Percentiles rank a stretch among this genome's conserved stretches.
phyloP scores from a whole-genome alignment of 2,888 invertebrate genomes.

The Zootermopsis nevadensis region DNA sequence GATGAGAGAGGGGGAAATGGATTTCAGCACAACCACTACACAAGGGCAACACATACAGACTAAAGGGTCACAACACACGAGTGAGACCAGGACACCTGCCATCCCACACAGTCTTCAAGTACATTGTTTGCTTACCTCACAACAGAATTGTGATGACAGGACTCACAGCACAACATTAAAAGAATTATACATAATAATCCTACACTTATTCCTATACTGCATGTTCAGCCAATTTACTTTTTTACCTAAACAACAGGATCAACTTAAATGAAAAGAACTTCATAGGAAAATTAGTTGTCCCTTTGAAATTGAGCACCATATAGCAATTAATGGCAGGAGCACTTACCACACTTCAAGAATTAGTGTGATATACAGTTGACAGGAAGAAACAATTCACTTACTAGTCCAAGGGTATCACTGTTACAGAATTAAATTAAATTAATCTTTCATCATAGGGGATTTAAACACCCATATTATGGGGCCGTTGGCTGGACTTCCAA shows the following conservation, averaged over 20 bases:
- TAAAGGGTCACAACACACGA: conserved; percentile 60
- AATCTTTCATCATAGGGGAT: no score
- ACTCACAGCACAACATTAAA: not conserved
- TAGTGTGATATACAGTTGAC: no score
- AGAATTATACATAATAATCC: not conserved
- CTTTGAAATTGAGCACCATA: no score
- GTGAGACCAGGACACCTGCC: conserved; percentile 56
- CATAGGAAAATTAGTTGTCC: no score
- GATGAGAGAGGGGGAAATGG: conserved; percentile 43
- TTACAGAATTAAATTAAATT: no score
- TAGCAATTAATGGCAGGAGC: no score
- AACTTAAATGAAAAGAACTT: no score
- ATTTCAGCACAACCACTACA: conserved; percentile 49
- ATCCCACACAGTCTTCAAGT: conserved; percentile 14
- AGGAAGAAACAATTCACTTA: no score
- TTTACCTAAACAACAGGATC: not conserved
- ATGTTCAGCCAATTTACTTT: not conserved
- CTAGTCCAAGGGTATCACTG: no score
- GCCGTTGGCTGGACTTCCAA: no score
- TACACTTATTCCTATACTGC: not conserved
- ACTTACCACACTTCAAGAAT: no score
- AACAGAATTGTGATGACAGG: not conserved
- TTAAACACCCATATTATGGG: no score
- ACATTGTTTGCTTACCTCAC: conserved; percentile 29
- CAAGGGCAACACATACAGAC: conserved; percentile 39